phyloP scores from a whole-genome alignment of 2,888 invertebrate species.

The Bibio marci region DNA sequence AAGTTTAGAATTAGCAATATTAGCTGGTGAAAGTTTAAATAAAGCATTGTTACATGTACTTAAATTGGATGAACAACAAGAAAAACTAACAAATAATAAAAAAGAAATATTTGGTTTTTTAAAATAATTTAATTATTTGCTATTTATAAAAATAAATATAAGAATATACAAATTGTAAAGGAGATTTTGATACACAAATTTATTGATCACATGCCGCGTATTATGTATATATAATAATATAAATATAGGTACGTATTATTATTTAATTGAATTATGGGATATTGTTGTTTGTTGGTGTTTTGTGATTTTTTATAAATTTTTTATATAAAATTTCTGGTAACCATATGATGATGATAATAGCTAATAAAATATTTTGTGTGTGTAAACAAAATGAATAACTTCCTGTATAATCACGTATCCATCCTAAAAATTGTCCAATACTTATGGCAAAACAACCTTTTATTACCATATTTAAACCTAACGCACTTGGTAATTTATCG shows the following conservation, averaged over 20 bases:
- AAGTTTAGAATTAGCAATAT: constrained; percentile 53
- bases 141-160: not conserved
- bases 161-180: too few species aligned
- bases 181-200: too few species aligned
- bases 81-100: constrained; percentile 9
- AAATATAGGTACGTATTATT: too few species aligned
- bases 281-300: not conserved
- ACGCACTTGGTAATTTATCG: constrained; percentile 44
- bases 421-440: constrained; percentile 44
- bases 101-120: constrained; percentile 24
- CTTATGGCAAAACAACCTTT: constrained; percentile 51
- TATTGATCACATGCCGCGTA: too few species aligned
- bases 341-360: constrained; percentile 39
- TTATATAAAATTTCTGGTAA: constrained; percentile 36
- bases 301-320: constrained; percentile 20
- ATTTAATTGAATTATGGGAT: too few species aligned
- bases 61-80: constrained; percentile 36
- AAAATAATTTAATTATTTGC: constrained; percentile 12
- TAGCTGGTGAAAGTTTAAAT: constrained; percentile 52
- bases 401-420: constrained; percentile 44
- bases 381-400: constrained; percentile 47
- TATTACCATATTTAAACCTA: constrained; percentile 54
- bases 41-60: constrained; percentile 45
- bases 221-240: too few species aligned
- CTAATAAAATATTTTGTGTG: constrained; percentile 37